A percentile compares a stretch with the other conserved stretches of the same genome.
Evolutionary conservation across 2,888 invertebrate genomes (phyloP).

Genomic region (Pyrrhia umbra): DNA sequence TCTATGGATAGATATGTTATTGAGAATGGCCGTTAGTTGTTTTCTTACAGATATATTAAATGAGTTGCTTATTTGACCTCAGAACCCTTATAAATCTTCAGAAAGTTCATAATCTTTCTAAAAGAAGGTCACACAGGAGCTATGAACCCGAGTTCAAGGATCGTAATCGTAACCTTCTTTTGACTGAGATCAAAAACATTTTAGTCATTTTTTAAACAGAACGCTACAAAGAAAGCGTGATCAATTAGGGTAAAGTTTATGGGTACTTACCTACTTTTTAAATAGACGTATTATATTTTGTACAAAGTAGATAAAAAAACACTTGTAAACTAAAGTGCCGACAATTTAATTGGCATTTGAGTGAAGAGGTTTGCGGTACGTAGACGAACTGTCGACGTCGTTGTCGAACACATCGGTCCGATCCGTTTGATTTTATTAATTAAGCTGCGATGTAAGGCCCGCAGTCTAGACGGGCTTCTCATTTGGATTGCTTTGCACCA

Average conservation of each 20-base stretch:
- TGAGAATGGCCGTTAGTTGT: too few species aligned
- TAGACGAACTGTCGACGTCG: constrained; percentile 21
- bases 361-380: constrained; percentile 39
- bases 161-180: constrained; percentile 1
- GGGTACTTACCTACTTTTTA: neutral
- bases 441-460: constrained; percentile 61
- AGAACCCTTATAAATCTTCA: constrained; percentile 4
- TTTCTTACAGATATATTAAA: too few species aligned
- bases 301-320: constrained; percentile 9
- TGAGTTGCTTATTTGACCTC: neutral
- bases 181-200: neutral
- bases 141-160: constrained; percentile 25
- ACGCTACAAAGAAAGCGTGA: constrained; percentile 11
- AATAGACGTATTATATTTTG: neutral
- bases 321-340: constrained; percentile 11
- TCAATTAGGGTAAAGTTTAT: neutral
- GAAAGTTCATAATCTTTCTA: constrained; percentile 7
- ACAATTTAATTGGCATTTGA: constrained; percentile 53
- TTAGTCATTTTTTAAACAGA: neutral
- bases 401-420: constrained; percentile 52
- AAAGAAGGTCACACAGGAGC: constrained; percentile 35
- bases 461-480: constrained; percentile 72
- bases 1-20: too few species aligned
- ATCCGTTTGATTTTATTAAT: constrained; percentile 72
- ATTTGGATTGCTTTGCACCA: constrained; percentile 71